Percentiles rank a stretch among this genome's conserved stretches.
Conservation (phyloP, 2,888 invertebrate genomes). For the Trissoscelio sp. region DNA sequence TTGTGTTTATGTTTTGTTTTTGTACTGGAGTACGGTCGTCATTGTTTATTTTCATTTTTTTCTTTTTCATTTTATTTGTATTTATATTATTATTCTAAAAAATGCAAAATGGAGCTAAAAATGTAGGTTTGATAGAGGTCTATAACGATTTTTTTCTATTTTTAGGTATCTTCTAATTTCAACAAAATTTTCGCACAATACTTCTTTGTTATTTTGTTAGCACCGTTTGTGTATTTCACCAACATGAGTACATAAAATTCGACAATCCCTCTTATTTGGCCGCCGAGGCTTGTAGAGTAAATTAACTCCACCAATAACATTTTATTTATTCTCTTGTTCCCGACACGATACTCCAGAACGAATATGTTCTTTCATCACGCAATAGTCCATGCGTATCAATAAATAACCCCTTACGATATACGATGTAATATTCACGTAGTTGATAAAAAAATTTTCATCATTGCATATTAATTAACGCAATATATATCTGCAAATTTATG, state of each 20-base stretch:
- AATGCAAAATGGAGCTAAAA: too few relatives aligned
- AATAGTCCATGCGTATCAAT: slow-evolving; percentile 59
- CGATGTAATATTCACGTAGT: slow-evolving; percentile 25
- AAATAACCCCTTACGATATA: slow-evolving; percentile 57
- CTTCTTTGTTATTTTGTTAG: neutral
- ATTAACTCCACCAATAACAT: slow-evolving; percentile 59
- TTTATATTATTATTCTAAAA: too few relatives aligned
- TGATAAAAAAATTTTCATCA: slow-evolving; percentile 45
- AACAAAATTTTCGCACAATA: too few relatives aligned
- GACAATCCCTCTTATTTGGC: slow-evolving; percentile 38
- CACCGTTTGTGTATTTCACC: neutral
- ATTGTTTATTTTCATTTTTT: too few relatives aligned
- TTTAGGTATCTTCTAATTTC: too few relatives aligned
- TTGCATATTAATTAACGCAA: slow-evolving; percentile 54
- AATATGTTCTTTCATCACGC: slow-evolving; percentile 63
- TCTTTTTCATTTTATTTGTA: too few relatives aligned
- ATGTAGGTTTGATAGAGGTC: too few relatives aligned
- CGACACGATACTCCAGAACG: slow-evolving; percentile 55
- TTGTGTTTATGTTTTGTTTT: too few relatives aligned
- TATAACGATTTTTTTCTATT: too few relatives aligned
- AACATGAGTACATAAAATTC: slow-evolving; percentile 38
- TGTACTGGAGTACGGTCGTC: too few relatives aligned
- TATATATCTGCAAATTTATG: slow-evolving; percentile 38
- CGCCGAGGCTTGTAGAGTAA: slow-evolving; percentile 41
- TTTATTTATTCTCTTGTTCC: slow-evolving; percentile 58